phyloP scores from a whole-genome alignment of 2,113 vertebrate genomes.

The Trichomycterus rosablanca region DNA sequence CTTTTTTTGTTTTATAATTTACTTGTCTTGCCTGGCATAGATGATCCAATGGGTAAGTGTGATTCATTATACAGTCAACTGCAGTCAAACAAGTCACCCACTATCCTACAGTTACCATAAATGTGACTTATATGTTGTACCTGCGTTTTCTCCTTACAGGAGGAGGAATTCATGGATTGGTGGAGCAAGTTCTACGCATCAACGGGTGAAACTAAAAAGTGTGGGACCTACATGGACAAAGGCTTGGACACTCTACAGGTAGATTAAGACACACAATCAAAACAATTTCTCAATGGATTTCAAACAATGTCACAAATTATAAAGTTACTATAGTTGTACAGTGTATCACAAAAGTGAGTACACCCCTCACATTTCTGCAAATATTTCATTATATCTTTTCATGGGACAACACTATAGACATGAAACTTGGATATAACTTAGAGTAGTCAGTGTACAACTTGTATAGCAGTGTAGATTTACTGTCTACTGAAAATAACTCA shows the following conservation, averaged over 20 bases:
- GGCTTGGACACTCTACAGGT: conserved; percentile 89
- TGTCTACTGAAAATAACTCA: too few relatives aligned
- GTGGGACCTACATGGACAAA: conserved; percentile 83
- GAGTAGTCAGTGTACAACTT: too few relatives aligned
- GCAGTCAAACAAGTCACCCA: background rate
- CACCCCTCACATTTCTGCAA: too few relatives aligned
- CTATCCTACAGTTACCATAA: background rate
- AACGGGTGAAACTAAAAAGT: conserved; percentile 80
- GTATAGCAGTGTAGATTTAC: too few relatives aligned
- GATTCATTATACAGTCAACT: background rate
- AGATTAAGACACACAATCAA: background rate
- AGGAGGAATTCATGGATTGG: conserved; percentile 94
- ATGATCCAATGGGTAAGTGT: conserved; percentile 63
- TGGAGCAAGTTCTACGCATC: conserved; percentile 98
- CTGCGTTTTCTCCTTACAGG: conserved; percentile 60
- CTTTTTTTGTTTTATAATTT: too few relatives aligned
- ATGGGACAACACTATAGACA: too few relatives aligned
- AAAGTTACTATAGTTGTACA: too few relatives aligned
- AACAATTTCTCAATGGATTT: too few relatives aligned
- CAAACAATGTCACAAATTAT: too few relatives aligned
- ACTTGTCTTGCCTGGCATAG: conserved; percentile 46
- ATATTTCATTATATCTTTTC: too few relatives aligned
- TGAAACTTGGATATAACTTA: too few relatives aligned
- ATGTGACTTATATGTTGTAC: background rate
- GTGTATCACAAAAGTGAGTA: too few relatives aligned